Evolutionary conservation across 2,113 vertebrate species (phyloP).

Genomic region (Microtus pennsylvanicus): DNA sequence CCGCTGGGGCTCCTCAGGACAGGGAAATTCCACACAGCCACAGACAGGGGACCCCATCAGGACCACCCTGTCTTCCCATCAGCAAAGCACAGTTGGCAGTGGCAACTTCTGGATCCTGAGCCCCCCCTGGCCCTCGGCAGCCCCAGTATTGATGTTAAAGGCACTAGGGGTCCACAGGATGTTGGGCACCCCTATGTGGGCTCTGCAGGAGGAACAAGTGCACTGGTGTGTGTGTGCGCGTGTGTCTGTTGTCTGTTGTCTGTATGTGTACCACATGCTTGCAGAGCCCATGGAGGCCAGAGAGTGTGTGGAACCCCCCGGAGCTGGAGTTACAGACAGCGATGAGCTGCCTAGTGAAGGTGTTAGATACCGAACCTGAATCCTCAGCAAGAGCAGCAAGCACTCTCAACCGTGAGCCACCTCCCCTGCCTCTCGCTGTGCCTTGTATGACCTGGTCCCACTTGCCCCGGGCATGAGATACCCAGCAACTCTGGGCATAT

Average conservation of each 20-base stretch:
- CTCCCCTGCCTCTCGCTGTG: background rate
- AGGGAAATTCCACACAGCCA: background rate
- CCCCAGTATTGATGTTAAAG: background rate
- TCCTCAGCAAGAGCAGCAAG: background rate
- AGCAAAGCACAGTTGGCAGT: background rate
- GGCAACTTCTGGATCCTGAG: background rate
- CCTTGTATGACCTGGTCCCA: accelerated
- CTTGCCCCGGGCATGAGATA: too few relatives aligned
- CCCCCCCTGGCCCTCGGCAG: accelerated
- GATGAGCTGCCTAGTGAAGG: background rate
- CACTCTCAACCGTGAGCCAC: background rate
- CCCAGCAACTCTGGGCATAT: too few relatives aligned
- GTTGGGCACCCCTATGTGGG: background rate
- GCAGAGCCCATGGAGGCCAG: background rate
- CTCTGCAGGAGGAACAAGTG: background rate
- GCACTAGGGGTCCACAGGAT: too few relatives aligned
- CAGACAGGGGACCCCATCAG: too few relatives aligned
- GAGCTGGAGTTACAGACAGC: too few relatives aligned
- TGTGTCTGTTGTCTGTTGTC: background rate
- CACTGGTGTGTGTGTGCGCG: background rate
- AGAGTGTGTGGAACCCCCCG: background rate
- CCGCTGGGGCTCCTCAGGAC: background rate
- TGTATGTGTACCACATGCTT: too few relatives aligned
- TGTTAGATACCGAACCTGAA: background rate
- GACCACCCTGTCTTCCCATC: background rate